Percentiles rank a stretch among this genome's conserved stretches.
These are phyloP conservation scores for Oxycera nigricornis DNA, from an alignment of 2,888 invertebrate species.

Conservation along the genomic window DNA sequence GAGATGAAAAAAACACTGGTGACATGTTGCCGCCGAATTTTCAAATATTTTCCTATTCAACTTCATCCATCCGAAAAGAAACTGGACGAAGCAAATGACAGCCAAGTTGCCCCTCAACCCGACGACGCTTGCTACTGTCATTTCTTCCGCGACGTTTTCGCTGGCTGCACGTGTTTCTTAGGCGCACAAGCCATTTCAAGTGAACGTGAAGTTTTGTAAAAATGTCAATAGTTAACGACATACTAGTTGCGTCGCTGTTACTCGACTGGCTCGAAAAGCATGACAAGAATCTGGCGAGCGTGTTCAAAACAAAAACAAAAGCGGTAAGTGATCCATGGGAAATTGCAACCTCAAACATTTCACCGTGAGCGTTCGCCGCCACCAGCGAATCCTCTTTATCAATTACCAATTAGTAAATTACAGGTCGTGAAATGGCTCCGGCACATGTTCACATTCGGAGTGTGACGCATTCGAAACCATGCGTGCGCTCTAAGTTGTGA, in stretches of 20 bases:
- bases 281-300: constrained; percentile 72
- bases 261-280: constrained; percentile 71
- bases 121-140: neutral
- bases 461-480: too few species aligned
- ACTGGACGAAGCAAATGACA: neutral
- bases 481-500: too few species aligned
- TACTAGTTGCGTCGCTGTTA: constrained; percentile 66
- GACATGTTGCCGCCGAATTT: too few species aligned
- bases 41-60: too few species aligned
- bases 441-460: too few species aligned
- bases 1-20: too few species aligned
- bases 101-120: neutral
- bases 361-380: too few species aligned
- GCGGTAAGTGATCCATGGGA: constrained; percentile 78
- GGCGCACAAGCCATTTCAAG: neutral
- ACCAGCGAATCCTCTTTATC: too few species aligned
- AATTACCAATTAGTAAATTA: too few species aligned
- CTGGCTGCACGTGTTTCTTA: neutral
- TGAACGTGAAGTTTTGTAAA: constrained; percentile 34
- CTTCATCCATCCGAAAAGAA: too few species aligned
- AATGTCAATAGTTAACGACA: constrained; percentile 63
- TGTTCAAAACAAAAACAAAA: constrained; percentile 75
- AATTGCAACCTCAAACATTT: too few species aligned
- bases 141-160: neutral
- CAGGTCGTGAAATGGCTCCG: too few species aligned